Evolutionary conservation across 2,888 invertebrate species (phyloP).

Genomic region (Andrena flavipes): DNA sequence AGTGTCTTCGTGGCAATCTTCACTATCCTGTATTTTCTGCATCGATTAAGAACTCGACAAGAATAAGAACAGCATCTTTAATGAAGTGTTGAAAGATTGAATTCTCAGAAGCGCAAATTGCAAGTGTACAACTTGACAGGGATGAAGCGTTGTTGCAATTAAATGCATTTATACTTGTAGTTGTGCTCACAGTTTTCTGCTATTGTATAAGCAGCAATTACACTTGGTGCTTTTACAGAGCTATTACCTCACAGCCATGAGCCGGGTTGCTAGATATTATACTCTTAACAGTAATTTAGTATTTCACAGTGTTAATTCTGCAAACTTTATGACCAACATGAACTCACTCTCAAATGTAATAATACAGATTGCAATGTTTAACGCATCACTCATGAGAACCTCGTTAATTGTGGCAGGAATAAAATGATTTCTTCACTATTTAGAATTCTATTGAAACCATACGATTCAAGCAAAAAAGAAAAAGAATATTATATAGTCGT

Average conservation of each 20-base stretch:
- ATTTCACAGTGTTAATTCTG: slow-evolving; percentile 8
- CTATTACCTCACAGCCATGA: slow-evolving; percentile 40
- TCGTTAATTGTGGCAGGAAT: background rate
- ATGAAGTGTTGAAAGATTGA: slow-evolving; percentile 6
- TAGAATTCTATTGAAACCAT: background rate
- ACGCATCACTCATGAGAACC: background rate
- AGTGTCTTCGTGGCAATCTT: too few relatives aligned
- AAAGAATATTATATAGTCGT: background rate
- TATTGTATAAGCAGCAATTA: slow-evolving; percentile 58
- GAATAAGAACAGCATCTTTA: background rate
- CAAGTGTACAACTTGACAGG: background rate
- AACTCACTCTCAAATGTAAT: background rate
- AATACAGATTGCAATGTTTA: background rate
- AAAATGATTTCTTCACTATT: background rate
- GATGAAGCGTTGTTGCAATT: slow-evolving; percentile 46
- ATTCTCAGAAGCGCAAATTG: slow-evolving; percentile 5
- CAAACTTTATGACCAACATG: background rate
- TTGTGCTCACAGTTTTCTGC: slow-evolving; percentile 48
- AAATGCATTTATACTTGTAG: slow-evolving; percentile 51
- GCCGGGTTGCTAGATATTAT: slow-evolving; percentile 29
- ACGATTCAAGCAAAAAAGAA: background rate
- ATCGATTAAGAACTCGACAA: background rate
- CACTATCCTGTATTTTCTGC: background rate
- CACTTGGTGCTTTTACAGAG: slow-evolving; percentile 53
- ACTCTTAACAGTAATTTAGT: slow-evolving; percentile 2